Conservation (phyloP, 2,888 invertebrate genomes). For the Aquatica leii region DNA sequence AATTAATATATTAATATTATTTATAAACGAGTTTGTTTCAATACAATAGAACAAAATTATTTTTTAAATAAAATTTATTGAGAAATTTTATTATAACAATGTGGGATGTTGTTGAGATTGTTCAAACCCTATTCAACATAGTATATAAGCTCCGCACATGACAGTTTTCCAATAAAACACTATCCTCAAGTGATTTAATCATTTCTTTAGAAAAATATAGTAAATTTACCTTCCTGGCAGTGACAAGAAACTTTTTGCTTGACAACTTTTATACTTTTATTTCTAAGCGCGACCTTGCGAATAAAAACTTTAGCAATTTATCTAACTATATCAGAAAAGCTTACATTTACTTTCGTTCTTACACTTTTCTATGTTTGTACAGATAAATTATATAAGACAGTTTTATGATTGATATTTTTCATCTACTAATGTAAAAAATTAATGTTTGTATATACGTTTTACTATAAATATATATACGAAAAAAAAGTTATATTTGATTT, state of each 20-base stretch:
- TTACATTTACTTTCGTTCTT: not conserved
- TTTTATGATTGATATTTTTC: constrained; percentile 1
- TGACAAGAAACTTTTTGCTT: constrained; percentile 6
- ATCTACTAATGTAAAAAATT: too few species aligned
- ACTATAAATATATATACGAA: too few species aligned
- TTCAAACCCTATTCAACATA: constrained; percentile 9
- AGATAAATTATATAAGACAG: not conserved
- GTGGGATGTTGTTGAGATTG: not conserved
- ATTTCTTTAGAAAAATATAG: constrained; percentile 29
- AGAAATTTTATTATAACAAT: too few species aligned
- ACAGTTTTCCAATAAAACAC: constrained; percentile 33
- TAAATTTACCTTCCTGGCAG: constrained; percentile 25
- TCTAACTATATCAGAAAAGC: constrained; percentile 1
- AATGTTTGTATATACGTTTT: too few species aligned
- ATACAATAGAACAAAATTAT: too few species aligned
- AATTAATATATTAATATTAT: too few species aligned
- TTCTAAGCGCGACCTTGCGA: not conserved
- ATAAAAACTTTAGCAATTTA: constrained; percentile 9
- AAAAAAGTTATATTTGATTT: too few species aligned
- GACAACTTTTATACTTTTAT: constrained; percentile 11
- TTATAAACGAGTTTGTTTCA: too few species aligned
- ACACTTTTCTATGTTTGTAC: not conserved
- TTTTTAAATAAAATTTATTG: too few species aligned
- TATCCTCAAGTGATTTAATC: constrained; percentile 32
- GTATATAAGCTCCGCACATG: constrained; percentile 25